Evolutionary conservation across 2,888 invertebrate species (phyloP).

Genomic region (Strigamia crassipes): DNA sequence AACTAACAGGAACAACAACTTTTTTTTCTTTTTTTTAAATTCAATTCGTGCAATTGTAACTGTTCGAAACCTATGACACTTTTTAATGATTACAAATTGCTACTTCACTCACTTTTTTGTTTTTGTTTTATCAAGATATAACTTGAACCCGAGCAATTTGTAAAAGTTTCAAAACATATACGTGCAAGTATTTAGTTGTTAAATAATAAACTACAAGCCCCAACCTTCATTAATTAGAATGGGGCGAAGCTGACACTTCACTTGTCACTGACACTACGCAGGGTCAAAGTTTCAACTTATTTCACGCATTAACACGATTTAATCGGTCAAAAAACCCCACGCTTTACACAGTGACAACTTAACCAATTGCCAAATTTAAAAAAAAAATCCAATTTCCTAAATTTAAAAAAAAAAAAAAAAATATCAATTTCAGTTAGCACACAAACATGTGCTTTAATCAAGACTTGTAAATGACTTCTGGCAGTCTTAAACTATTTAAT

Average conservation of each 20-base stretch:
- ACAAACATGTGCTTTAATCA: no score
- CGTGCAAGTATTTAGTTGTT: constrained; percentile 18
- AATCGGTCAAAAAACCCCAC: not conserved
- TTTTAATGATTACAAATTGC: not conserved
- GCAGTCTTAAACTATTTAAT: not conserved
- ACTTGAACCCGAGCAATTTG: not conserved
- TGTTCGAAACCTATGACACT: not conserved
- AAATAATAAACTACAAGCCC: not conserved
- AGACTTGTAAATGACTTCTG: no score
- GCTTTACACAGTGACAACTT: not conserved
- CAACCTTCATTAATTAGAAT: constrained; percentile 16
- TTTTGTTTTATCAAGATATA: not conserved
- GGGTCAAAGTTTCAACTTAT: constrained; percentile 13
- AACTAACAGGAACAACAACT: not conserved
- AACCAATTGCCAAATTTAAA: not conserved
- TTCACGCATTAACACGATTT: not conserved
- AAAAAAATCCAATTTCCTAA: no score
- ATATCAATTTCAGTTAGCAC: no score
- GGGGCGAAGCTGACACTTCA: constrained; percentile 12
- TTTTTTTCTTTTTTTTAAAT: not conserved
- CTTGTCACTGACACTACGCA: constrained; percentile 22
- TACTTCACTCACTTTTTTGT: not conserved
- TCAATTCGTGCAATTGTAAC: no score
- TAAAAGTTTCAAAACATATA: constrained; percentile 24
- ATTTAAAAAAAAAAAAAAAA: no score